These are phyloP conservation scores for Asobara japonica DNA, from an alignment of 1,140 invertebrate species.

Conservation along the genomic window DNA sequence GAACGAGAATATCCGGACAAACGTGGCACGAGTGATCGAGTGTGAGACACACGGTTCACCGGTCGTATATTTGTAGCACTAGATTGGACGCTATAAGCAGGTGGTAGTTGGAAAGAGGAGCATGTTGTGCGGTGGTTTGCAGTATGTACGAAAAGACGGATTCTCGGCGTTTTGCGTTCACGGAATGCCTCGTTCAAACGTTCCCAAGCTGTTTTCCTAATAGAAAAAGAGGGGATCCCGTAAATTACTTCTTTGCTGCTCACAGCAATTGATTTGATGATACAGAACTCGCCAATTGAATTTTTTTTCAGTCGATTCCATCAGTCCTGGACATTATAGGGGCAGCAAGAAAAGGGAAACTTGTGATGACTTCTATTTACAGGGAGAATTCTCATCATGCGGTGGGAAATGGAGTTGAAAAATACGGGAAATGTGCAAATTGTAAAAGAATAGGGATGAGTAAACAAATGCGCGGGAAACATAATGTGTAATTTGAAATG, in stretches of 20 bases:
- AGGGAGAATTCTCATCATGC: background rate
- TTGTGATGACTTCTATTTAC: background rate
- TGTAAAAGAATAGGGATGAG: background rate
- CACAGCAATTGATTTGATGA: slow-evolving; percentile 1
- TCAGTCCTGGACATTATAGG: background rate
- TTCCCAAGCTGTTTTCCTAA: background rate
- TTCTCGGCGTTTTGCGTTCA: background rate
- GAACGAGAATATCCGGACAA: slow-evolving; percentile 18
- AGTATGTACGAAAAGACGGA: slow-evolving; percentile 7
- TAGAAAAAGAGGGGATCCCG: background rate
- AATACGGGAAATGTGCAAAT: background rate
- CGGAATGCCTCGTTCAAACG: background rate
- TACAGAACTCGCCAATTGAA: slow-evolving; percentile 7
- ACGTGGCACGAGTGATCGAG: background rate
- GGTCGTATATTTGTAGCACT: slow-evolving; percentile 17
- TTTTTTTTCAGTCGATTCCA: background rate
- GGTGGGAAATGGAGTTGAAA: too few species aligned
- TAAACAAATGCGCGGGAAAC: background rate
- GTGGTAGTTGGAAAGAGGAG: too few species aligned
- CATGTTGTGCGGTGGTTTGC: background rate
- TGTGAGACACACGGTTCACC: background rate
- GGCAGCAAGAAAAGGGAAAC: background rate
- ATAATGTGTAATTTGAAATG: too few species aligned
- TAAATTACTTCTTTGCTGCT: slow-evolving; percentile 6
- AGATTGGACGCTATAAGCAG: background rate